phyloP scores from a whole-genome alignment of 2,888 invertebrate species.

The Anoplius nigerrimus region DNA sequence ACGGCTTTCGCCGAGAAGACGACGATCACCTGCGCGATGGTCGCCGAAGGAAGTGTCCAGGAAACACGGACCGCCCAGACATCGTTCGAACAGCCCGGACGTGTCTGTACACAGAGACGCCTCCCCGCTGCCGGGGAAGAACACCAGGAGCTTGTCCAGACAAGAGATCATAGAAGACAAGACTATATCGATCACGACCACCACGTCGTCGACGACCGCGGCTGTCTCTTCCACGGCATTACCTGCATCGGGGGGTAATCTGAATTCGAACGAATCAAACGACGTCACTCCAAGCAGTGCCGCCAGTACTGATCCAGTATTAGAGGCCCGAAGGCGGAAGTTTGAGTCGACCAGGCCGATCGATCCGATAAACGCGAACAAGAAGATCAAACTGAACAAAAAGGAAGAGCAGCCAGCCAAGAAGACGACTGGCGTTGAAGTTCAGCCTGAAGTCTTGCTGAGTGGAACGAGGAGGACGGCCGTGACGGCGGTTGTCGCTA shows the following conservation, averaged over 20 bases:
- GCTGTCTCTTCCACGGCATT: no score
- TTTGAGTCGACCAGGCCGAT: constrained; percentile 76
- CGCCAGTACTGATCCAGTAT: constrained; percentile 70
- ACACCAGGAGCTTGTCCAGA: constrained; percentile 36
- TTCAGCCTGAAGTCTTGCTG: constrained; percentile 28
- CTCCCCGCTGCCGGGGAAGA: constrained; percentile 44
- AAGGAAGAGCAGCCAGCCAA: constrained; percentile 44
- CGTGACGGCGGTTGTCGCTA: constrained; percentile 15
- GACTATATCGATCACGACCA: background rate
- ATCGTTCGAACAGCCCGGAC: constrained; percentile 56
- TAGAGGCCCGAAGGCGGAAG: constrained; percentile 77
- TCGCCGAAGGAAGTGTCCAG: constrained; percentile 62
- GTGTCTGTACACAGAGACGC: constrained; percentile 40
- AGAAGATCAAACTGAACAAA: constrained; percentile 73
- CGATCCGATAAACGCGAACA: constrained; percentile 75
- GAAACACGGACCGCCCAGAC: constrained; percentile 42
- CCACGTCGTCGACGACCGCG: no score
- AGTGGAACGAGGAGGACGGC: constrained; percentile 21
- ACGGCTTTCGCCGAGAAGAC: constrained; percentile 58
- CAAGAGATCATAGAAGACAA: constrained; percentile 47
- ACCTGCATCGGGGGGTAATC: background rate
- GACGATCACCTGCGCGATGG: constrained; percentile 54
- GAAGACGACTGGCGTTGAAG: constrained; percentile 38
- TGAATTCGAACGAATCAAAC: constrained; percentile 40
- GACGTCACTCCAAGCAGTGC: constrained; percentile 39